Percentiles rank a stretch among this genome's conserved stretches.
phyloP scores from a whole-genome alignment of 2,113 vertebrate species.

The Hyperopisus bebe region DNA sequence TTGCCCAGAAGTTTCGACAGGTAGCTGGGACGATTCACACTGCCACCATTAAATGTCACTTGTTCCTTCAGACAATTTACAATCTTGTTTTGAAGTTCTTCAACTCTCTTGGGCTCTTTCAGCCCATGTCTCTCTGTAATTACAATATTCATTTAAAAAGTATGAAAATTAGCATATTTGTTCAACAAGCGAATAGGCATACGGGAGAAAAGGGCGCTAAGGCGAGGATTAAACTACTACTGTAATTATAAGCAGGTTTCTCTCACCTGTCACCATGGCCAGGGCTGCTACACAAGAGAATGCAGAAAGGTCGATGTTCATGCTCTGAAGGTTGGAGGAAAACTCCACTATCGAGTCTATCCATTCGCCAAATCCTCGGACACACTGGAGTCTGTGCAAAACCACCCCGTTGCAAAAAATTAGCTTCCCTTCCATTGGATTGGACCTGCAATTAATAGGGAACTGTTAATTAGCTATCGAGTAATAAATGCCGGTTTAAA shows the following conservation, averaged over 20 bases:
- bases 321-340: slow-evolving; percentile 85
- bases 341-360: slow-evolving; percentile 94
- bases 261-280: slow-evolving; percentile 91
- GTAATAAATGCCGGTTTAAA: slow-evolving; percentile 71
- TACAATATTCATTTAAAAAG: slow-evolving; percentile 22
- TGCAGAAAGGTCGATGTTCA: slow-evolving; percentile 89
- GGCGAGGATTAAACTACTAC: not conserved
- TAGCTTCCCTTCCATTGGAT: slow-evolving; percentile 85
- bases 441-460: slow-evolving; percentile 73
- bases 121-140: slow-evolving; percentile 84
- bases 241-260: not conserved
- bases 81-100: slow-evolving; percentile 88
- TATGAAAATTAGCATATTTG: not conserved
- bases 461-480: slow-evolving; percentile 67
- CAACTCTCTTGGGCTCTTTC: slow-evolving; percentile 85
- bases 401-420: slow-evolving; percentile 95
- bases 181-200: not conserved
- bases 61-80: slow-evolving; percentile 86
- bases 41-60: slow-evolving; percentile 69
- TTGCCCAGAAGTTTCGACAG: slow-evolving; percentile 90
- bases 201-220: not conserved
- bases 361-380: slow-evolving; percentile 97
- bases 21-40: slow-evolving; percentile 74
- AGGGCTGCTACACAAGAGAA: slow-evolving; percentile 93
- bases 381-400: slow-evolving; percentile 86